phyloP scores from a whole-genome alignment of 2,113 vertebrate species.

The Bagarius yarrelli region DNA sequence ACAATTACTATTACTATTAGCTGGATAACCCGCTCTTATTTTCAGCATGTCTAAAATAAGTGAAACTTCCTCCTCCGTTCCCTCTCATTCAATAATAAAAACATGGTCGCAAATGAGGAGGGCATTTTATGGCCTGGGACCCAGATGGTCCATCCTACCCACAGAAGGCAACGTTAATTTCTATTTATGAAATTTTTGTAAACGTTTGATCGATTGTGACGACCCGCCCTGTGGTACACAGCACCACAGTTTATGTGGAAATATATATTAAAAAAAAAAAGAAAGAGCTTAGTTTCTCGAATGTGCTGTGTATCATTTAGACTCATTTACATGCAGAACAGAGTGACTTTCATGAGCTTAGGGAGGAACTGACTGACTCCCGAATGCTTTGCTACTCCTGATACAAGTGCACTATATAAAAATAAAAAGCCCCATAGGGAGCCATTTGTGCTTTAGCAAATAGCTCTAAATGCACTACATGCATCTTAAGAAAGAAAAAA shows the following conservation, averaged over 20 bases:
- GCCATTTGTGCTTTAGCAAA: conserved; percentile 16
- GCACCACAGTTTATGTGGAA: neutral
- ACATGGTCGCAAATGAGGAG: neutral
- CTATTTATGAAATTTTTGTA: neutral
- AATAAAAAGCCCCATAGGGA: conserved; percentile 25
- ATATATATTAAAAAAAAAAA: no score
- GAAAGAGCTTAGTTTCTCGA: neutral
- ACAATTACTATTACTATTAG: no score
- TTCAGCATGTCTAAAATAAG: neutral
- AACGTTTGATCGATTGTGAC: neutral
- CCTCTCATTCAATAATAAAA: neutral
- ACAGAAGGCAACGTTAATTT: neutral
- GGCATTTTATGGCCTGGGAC: neutral
- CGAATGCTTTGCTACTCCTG: conserved; percentile 13
- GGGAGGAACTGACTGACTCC: neutral
- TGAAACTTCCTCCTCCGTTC: no score
- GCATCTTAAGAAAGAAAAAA: neutral
- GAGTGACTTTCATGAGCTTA: conserved; percentile 7
- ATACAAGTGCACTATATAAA: conserved; percentile 28
- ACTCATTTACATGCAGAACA: conserved; percentile 17
- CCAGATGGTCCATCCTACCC: neutral
- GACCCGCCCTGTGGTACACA: no score
- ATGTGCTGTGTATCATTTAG: neutral
- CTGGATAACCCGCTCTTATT: neutral
- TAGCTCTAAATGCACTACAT: conserved; percentile 22